phyloP scores from a whole-genome alignment of 2,888 invertebrate species.

The Pemphredon lugubris region DNA sequence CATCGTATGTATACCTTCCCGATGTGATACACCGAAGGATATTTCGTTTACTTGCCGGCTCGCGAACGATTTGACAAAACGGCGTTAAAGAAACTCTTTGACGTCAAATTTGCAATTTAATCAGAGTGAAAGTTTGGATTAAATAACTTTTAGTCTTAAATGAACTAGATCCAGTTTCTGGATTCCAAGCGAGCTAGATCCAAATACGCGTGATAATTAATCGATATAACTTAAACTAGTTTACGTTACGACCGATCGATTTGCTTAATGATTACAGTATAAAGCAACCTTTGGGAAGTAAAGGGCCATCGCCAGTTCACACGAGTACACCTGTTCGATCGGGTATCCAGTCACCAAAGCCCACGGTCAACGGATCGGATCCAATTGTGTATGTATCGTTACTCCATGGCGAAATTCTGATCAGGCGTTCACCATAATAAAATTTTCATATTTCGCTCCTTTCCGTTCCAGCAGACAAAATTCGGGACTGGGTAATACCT shows the following conservation, averaged over 20 bases:
- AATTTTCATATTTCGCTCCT: background rate
- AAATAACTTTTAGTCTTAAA: too few relatives aligned
- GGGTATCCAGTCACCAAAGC: constrained; percentile 79
- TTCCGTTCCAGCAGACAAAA: constrained; percentile 68
- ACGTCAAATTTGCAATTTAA: constrained; percentile 22
- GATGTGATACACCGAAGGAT: constrained; percentile 22
- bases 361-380: constrained; percentile 77
- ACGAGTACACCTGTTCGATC: constrained; percentile 75
- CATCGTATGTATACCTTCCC: constrained; percentile 27
- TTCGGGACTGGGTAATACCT: constrained; percentile 70
- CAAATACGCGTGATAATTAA: constrained; percentile 8
- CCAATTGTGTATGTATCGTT: constrained; percentile 69
- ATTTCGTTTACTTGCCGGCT: constrained; percentile 42
- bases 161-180: too few relatives aligned
- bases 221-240: too few relatives aligned
- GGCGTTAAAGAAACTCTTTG: constrained; percentile 8
- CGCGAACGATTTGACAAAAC: constrained; percentile 26
- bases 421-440: background rate
- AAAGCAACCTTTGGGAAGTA: constrained; percentile 76
- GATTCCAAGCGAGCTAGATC: too few relatives aligned
- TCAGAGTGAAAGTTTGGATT: too few relatives aligned
- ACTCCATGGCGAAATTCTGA: background rate
- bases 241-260: too few relatives aligned
- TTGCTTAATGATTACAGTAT: constrained; percentile 69
- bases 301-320: constrained; percentile 78